Evolutionary conservation across 2,797 vertebrate genomes (phyloP), one percentile per base, ranked within the genome.

Genomic region (Serranus cabrilla): DNA sequence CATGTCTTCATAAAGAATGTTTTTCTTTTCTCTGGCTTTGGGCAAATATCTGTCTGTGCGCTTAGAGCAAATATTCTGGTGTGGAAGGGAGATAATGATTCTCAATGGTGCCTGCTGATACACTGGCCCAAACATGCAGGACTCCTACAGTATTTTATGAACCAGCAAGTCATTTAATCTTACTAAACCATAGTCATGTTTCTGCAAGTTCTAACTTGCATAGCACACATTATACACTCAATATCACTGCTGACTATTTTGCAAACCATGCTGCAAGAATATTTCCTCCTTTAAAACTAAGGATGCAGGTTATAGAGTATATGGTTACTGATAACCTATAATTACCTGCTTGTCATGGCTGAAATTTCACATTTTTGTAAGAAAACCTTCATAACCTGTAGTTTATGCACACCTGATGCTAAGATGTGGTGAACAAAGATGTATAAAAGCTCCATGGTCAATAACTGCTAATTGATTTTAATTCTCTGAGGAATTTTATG

Each of bases 41-140:
- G 79, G 85, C 75, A 80, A 83, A 76, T 81, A 76, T 90, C 68
- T 83, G 50, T 66, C 64, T 83, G 66, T 82, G 63, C 11, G 17
- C 74, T 84, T 43, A 56, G 11, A 84, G 81, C 69, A 80, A 87
- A 90, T 81, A 82, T 76, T 76, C 52, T 46, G n/a, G 50, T 37
- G 58, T 64, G 55, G 68, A 69, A 59, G 65, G 51, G 55, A 78
- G 52, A 72, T 11, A 69, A 83, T 59, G 11, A 59, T 50, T 81
- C 45, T 86, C 57, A 39, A 11, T 34, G 45, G 58, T 68, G 65
- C 47, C 66, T 63, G 52, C 64, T 57, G 60, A 78, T 82, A 50
- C 47, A 58, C 46, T 52, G 45, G 25, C 54, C 40, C 40, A 66
- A 56, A 76, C 69, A 69, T 76, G 61, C 46, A 70, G 49, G 59